Evolutionary conservation across 2,888 invertebrate genomes (phyloP).

Genomic region (Ephialtes manifestator): DNA sequence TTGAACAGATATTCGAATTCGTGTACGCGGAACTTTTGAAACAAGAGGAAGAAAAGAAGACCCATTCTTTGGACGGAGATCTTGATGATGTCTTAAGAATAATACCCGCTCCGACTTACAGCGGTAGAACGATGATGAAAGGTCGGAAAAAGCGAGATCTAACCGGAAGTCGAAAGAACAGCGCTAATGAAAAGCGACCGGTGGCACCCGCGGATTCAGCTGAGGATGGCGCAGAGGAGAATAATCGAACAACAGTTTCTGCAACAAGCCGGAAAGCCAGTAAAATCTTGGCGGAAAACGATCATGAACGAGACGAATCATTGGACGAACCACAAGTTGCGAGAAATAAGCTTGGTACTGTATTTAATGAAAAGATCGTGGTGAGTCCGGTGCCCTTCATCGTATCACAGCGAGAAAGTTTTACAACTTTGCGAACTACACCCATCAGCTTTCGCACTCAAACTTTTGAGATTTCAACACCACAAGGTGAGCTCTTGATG

Average conservation of each 20-base stretch:
- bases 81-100: conserved; percentile 79
- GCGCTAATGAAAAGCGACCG: conserved; percentile 64
- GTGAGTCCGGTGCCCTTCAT: conserved; percentile 84
- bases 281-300: conserved; percentile 45
- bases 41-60: conserved; percentile 72
- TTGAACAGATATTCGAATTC: conserved; percentile 79
- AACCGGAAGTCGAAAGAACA: conserved; percentile 57
- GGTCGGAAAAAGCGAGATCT: conserved; percentile 56
- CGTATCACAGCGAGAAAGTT: conserved; percentile 82
- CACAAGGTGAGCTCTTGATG: conserved; percentile 73
- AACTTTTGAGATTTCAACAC: conserved; percentile 75
- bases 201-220: not conserved
- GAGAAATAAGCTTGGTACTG: conserved; percentile 82
- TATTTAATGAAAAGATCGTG: conserved; percentile 83
- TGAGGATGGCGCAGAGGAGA: conserved; percentile 9
- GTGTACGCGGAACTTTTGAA: conserved; percentile 77
- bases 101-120: conserved; percentile 77
- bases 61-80: conserved; percentile 68
- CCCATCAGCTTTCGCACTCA: conserved; percentile 80
- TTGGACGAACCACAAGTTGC: conserved; percentile 69
- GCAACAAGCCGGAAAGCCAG: conserved; percentile 32
- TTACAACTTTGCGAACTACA: conserved; percentile 82
- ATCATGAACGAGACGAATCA: conserved; percentile 40
- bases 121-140: conserved; percentile 72
- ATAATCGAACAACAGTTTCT: conserved; percentile 13